Evolutionary conservation across 2,113 vertebrate genomes (phyloP), one percentile per base, ranked within the genome.

Genomic region (Pelvicachromis taeniatus): DNA sequence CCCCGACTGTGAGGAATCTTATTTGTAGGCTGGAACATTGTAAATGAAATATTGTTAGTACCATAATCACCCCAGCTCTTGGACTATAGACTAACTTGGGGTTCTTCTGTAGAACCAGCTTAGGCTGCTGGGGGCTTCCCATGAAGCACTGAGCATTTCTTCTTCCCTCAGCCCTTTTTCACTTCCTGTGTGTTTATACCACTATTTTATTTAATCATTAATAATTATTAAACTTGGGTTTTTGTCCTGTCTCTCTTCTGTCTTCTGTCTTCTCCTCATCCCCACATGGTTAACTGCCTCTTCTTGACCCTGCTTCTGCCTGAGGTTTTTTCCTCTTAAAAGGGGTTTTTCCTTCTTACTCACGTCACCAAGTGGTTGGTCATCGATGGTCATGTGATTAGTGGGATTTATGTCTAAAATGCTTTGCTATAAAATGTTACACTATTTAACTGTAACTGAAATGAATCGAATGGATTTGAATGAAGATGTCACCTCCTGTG

Each of bases 191-290:
- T 65, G 35, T 65, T 65, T 65, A 65, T 9, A 40, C n/a, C 35
- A 21, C 35, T 40, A 14, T 65, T 65, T 11, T 40, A 40, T 65
- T 65, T 65, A 65, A 40, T 65, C 35, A 65, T 21, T 40, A 40
- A 14, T 65, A 65, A 40, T 8, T 19, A 40, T 5, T 23, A 40
- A n/a, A 23, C 35, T 0, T 21, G 2, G 61, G 12, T 11, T 65
- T 5, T 40, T 40, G 61, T 40, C 35, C 0, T 40, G n/a, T 23
- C 7, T 40, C 61, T 65, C n/a, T 40, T 40, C 19, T 65, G 19
- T 65, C 61, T 26, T 26, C 26, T 26, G n/a, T 3, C 26, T 26
- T 26, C 26, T 40, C 35, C 35, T 65, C 35, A 40, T 40, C 12
- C 35, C n/a, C n/a, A 65, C n/a, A 8, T 9, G 40, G 21, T 40